These are phyloP conservation scores for Zaprionus lineosus DNA, from an alignment of 2,888 invertebrate species.

Conservation along the genomic window DNA sequence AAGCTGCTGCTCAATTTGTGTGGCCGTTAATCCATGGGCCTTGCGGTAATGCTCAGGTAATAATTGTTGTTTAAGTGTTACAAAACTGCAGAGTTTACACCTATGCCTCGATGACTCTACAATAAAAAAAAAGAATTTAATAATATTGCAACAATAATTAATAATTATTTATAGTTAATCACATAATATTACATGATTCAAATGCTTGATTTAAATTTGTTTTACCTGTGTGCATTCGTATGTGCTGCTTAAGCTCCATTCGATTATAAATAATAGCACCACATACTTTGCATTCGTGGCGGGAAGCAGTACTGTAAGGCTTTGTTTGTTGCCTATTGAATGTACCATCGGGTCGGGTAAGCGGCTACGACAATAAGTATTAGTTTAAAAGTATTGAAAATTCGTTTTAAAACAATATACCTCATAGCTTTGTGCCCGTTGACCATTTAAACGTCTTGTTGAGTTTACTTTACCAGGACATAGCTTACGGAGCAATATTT, in stretches of 20 bases:
- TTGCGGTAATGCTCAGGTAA: slow-evolving; percentile 65
- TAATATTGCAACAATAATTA: too few relatives aligned
- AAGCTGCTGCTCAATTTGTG: slow-evolving; percentile 43
- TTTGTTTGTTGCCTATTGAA: slow-evolving; percentile 6
- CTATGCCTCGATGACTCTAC: slow-evolving; percentile 37
- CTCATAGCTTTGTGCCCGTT: slow-evolving; percentile 9
- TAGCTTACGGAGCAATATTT: slow-evolving; percentile 66
- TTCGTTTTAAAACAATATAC: slow-evolving; percentile 21
- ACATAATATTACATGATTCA: too few relatives aligned
- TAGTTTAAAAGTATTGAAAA: background rate
- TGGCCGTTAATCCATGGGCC: slow-evolving; percentile 47
- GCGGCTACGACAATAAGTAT: too few relatives aligned
- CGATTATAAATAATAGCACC: slow-evolving; percentile 64
- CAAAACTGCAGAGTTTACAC: slow-evolving; percentile 70
- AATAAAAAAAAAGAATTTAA: background rate
- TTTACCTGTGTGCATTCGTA: slow-evolving; percentile 74
- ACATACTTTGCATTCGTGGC: slow-evolving; percentile 78
- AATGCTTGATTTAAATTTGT: too few relatives aligned
- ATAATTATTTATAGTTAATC: too few relatives aligned
- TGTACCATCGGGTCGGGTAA: too few relatives aligned
- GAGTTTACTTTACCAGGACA: slow-evolving; percentile 36
- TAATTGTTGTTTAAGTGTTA: slow-evolving; percentile 54
- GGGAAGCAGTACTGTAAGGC: slow-evolving; percentile 20
- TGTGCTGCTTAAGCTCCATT: slow-evolving; percentile 71
- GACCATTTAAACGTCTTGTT: slow-evolving; percentile 26